Conservation (phyloP, 2,113 vertebrate species). For the Odocoileus virginianus region DNA sequence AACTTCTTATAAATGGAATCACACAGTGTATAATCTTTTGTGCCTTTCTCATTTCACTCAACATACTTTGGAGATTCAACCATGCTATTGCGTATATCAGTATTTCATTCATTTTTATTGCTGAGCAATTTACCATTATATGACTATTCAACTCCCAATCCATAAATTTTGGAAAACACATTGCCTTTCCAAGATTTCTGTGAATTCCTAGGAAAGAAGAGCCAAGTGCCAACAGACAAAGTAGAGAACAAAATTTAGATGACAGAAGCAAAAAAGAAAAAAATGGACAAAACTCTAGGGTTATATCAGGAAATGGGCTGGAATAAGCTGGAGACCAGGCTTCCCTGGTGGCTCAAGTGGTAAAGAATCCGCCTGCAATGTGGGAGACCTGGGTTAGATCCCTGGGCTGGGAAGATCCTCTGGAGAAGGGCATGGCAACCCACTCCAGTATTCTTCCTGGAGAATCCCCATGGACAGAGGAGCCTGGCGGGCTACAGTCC, state of each 20-base stretch:
- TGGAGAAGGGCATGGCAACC: neutral
- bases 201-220: neutral
- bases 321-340: neutral
- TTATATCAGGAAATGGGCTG: neutral
- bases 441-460: neutral
- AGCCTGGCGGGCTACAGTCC: neutral
- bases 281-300: neutral
- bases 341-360: neutral
- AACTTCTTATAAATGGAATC: slow-evolving; percentile 14
- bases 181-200: neutral
- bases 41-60: slow-evolving; percentile 6
- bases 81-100: neutral
- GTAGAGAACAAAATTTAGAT: neutral
- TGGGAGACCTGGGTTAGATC: neutral
- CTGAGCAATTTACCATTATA: neutral
- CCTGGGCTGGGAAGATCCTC: neutral
- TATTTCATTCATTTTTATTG: neutral
- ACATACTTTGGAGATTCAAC: neutral
- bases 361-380: neutral
- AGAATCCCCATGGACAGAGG: neutral
- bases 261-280: neutral
- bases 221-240: neutral
- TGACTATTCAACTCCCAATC: neutral
- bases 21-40: neutral
- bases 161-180: slow-evolving; percentile 3